Evolutionary conservation across 2,113 vertebrate species (phyloP).

Genomic region (Micromys minutus): DNA sequence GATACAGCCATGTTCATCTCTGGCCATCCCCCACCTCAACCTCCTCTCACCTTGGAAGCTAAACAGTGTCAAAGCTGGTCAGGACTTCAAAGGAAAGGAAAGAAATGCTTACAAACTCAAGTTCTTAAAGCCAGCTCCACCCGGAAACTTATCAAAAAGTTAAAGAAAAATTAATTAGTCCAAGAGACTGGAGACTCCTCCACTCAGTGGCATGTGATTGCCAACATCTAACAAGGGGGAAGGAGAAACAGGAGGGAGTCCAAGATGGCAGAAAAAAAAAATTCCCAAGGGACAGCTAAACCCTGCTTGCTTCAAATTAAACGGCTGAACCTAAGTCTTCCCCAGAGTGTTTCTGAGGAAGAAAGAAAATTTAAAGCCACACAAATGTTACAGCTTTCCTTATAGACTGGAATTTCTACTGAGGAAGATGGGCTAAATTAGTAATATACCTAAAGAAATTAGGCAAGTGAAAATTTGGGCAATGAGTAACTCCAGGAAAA

Average conservation of each 20-base stretch:
- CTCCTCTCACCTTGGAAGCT: background rate
- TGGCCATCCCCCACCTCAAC: no score
- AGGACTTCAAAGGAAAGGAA: background rate
- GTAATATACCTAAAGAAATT: background rate
- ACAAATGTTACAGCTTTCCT: background rate
- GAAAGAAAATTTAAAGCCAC: background rate
- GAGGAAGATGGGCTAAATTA: background rate
- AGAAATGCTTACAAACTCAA: background rate
- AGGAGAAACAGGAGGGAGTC: background rate
- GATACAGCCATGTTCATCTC: no score
- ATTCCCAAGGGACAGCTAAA: background rate
- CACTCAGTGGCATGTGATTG: background rate
- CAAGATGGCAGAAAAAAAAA: background rate
- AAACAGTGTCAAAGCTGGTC: background rate
- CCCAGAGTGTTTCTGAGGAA: background rate
- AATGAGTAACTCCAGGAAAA: background rate
- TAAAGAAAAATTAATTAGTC: conserved; percentile 8
- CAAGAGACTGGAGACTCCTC: background rate
- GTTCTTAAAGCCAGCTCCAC: background rate
- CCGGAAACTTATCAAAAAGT: conserved; percentile 3
- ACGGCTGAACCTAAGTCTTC: background rate
- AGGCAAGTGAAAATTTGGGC: background rate
- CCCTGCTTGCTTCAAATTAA: background rate
- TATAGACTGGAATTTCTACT: background rate
- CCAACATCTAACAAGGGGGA: background rate